Base-by-base conservation (phyloP, 1,140 invertebrate genomes). In the Habropoda laboriosa region DNA sequence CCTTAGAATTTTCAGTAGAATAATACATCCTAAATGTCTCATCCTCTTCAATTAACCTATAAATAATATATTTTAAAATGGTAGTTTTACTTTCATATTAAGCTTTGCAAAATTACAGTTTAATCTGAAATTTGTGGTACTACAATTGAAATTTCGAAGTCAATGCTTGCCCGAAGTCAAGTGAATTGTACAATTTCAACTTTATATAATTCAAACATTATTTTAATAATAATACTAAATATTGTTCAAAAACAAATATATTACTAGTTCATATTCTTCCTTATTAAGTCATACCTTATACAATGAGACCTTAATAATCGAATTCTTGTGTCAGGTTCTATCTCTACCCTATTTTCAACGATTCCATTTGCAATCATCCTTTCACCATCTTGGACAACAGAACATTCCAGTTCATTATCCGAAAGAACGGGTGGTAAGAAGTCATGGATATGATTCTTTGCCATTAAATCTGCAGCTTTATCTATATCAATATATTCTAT, bases 401-500 rank as follows among this genome's bases (percentile, higher is more conserved):
- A 97, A 79, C 95, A 94, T 3, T 90, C 81, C 79, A 93, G 94
- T 91, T 98, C 97, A 58, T 93, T 91, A 81, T 94, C 90, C 53
- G 92, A 94, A 0, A 98, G 89, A 49, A 95, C 93, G 0, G 98
- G 98, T 2, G 98, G 98, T 61, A 99, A 89, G n/a, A 96, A 96
- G 91, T 97, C 96, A 86, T 97, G 96, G 81, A 98, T 96, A 81
- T 96, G 97, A 77, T 95, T 94, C 86, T 96, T 97, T 2, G 95
- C 96, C 93, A 98, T 94, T 92, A 97, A 94, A 93, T 99, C 98
- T 27, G 96, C 97, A 63, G 96, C 97, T 32, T 94, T 93, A 93
- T 99, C 97, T 55, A 98, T 91, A 30, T 97, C 95, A 13, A 96
- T 91, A 87, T 96, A 93, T 32, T 95, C 90, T 45, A 95, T 90